These are phyloP conservation scores for Cheilosia impressa DNA, from an alignment of 2,888 invertebrate species.

Conservation along the genomic window DNA sequence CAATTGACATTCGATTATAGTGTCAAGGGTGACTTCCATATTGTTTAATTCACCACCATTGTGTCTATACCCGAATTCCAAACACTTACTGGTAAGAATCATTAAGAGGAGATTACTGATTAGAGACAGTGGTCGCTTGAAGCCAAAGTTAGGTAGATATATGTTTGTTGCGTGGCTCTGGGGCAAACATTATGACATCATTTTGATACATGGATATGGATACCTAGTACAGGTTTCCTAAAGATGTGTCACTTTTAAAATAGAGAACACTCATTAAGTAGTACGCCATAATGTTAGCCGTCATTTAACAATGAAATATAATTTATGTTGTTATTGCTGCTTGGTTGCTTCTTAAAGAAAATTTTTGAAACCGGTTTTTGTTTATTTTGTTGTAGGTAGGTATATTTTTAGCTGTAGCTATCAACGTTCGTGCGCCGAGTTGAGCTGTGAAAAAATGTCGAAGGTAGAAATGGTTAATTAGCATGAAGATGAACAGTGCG, in stretches of 20 bases:
- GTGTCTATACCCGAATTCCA: slow-evolving; percentile 33
- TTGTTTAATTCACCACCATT: slow-evolving; percentile 28
- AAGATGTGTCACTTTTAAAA: slow-evolving; percentile 20
- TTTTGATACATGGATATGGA: background rate
- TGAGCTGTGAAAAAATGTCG: slow-evolving; percentile 20
- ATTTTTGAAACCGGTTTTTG: slow-evolving; percentile 15
- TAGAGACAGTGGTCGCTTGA: slow-evolving; percentile 44
- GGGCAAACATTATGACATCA: slow-evolving; percentile 39
- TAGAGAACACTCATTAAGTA: slow-evolving; percentile 14
- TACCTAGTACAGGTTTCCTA: background rate
- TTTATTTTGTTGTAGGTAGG: background rate
- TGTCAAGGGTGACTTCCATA: slow-evolving; percentile 55
- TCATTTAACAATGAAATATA: slow-evolving; percentile 34
- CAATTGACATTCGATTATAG: slow-evolving; percentile 44
- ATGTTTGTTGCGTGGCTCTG: background rate
- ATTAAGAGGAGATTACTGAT: slow-evolving; percentile 57
- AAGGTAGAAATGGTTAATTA: slow-evolving; percentile 40
- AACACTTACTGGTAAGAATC: slow-evolving; percentile 34
- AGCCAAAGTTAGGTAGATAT: background rate
- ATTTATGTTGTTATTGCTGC: background rate
- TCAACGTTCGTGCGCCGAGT: background rate
- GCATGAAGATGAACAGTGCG: slow-evolving; percentile 30
- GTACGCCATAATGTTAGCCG: background rate
- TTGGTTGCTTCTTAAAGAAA: background rate
- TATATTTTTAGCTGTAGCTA: background rate